These are phyloP conservation scores for Drosophila obscura DNA, from an alignment of 1,140 invertebrate genomes.

Conservation along the genomic window DNA sequence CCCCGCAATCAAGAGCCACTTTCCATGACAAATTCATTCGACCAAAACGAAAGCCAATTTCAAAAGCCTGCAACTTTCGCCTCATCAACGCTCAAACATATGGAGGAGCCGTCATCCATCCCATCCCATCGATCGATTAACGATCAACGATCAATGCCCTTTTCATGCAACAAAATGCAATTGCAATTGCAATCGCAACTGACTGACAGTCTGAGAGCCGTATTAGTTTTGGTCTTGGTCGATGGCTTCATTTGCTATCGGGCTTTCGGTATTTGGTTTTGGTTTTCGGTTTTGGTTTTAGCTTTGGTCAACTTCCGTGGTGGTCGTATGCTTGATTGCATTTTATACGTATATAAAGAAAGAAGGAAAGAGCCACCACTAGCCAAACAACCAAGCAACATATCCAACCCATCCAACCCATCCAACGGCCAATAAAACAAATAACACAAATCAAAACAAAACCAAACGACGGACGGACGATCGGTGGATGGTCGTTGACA, in stretches of 20 bases:
- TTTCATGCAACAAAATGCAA: constrained; percentile 50
- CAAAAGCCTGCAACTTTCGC: constrained; percentile 49
- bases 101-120: neutral
- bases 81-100: constrained; percentile 8
- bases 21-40: constrained; percentile 25
- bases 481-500: constrained; percentile 61
- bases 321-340: constrained; percentile 56
- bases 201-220: constrained; percentile 12
- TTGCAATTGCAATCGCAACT: constrained; percentile 37
- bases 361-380: constrained; percentile 21
- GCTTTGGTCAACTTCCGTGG: constrained; percentile 64
- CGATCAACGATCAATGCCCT: constrained; percentile 64
- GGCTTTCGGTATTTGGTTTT: constrained; percentile 4
- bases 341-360: constrained; percentile 43
- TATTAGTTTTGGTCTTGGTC: constrained; percentile 1
- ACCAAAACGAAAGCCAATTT: constrained; percentile 21
- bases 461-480: constrained; percentile 5
- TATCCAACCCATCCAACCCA: constrained; percentile 4
- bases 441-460: constrained; percentile 65
- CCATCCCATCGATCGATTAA: constrained; percentile 5
- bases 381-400: neutral
- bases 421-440: constrained; percentile 15
- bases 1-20: constrained; percentile 11
- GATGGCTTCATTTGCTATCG: constrained; percentile 42
- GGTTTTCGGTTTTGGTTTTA: constrained; percentile 6